Conservation (phyloP, 2,113 vertebrate genomes). For the Quiscalus mexicanus region DNA sequence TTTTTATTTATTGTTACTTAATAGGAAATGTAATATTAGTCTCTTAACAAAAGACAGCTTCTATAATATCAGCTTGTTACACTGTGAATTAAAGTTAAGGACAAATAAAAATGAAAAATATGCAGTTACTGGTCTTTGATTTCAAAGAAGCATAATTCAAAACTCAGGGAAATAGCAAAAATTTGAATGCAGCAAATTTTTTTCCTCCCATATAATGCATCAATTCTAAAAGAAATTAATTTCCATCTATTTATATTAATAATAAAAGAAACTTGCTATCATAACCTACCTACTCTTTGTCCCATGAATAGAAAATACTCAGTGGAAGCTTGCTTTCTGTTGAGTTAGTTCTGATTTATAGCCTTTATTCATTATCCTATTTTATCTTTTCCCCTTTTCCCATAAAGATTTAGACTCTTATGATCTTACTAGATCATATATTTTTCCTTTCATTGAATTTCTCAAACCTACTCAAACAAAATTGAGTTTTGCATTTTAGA, state of each 20-base stretch:
- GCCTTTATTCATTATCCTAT: not conserved
- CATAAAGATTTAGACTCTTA: not conserved
- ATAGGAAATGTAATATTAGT: not conserved
- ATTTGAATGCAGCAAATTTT: rapidly evolving
- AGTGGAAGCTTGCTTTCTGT: not conserved
- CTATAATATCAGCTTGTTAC: not conserved
- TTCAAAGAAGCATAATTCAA: not conserved
- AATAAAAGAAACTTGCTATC: rapidly evolving
- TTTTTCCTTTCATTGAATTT: not conserved
- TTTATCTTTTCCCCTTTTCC: not conserved
- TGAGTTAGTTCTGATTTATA: not conserved
- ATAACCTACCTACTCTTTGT: not conserved
- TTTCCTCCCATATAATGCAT: not conserved
- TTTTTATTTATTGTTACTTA: not conserved
- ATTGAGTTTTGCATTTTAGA: not conserved
- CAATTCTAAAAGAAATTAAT: not conserved
- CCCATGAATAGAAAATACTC: not conserved
- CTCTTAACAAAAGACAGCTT: not conserved
- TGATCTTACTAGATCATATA: not conserved
- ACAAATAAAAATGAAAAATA: not conserved
- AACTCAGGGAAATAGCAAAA: not conserved
- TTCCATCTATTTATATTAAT: not conserved
- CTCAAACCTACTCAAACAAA: not conserved
- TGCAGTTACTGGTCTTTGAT: not conserved
- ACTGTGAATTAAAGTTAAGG: not conserved